A percentile compares a stretch with the other conserved stretches of the same genome.
phyloP scores from a whole-genome alignment of 2,113 vertebrate genomes.

The Heteronetta atricapilla region DNA sequence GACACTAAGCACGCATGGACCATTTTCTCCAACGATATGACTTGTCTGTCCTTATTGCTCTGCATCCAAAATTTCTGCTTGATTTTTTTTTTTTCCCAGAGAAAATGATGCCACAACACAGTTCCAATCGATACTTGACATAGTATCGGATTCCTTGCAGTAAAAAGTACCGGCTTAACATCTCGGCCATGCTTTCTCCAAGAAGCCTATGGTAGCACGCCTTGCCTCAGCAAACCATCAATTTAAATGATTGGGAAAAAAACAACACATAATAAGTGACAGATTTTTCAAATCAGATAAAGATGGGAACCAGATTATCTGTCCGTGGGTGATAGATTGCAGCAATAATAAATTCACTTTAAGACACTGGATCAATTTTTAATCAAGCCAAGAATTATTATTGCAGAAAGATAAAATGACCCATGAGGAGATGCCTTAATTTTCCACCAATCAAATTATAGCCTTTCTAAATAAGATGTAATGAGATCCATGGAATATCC shows the following conservation, averaged over 20 bases:
- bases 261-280: conserved; percentile 89
- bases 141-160: conserved; percentile 65
- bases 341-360: conserved; percentile 99
- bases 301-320: conserved; percentile 99
- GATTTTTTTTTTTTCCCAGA: conserved; percentile 27
- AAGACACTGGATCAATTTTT: conserved; percentile 99
- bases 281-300: conserved; percentile 96
- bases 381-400: conserved; percentile 99
- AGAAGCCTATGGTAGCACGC: conserved; percentile 64
- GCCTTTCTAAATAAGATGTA: conserved; percentile 90
- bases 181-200: conserved; percentile 44
- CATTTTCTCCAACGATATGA: neutral
- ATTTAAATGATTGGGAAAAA: conserved; percentile 83
- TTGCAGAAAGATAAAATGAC: conserved; percentile 99
- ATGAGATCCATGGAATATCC: conserved; percentile 89
- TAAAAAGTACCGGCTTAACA: conserved; percentile 53
- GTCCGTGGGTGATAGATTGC: conserved; percentile 97
- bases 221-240: conserved; percentile 79
- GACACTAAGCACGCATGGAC: neutral
- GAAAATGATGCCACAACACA: conserved; percentile 70
- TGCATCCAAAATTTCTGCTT: conserved; percentile 39
- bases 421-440: conserved; percentile 96
- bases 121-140: conserved; percentile 71
- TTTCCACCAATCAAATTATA: conserved; percentile 98
- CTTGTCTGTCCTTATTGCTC: neutral